phyloP scores from a whole-genome alignment of 2,797 vertebrate genomes.

The Pangasius djambal region DNA sequence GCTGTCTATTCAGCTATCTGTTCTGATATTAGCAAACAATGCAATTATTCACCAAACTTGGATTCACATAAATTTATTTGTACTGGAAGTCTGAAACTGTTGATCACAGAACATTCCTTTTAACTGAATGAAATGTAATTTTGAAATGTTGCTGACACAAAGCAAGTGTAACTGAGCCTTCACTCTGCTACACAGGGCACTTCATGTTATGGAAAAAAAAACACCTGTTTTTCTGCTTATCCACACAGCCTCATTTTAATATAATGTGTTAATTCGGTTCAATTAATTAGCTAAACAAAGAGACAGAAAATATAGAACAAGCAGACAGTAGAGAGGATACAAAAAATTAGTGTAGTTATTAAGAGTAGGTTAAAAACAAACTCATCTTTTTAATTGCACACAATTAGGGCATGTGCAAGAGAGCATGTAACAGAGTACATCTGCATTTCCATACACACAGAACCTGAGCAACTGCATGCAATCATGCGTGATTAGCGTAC shows the following conservation, averaged over 20 bases:
- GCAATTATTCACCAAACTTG: not conserved
- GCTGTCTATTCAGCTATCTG: not conserved
- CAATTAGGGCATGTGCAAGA: conserved; percentile 19
- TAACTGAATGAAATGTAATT: not conserved
- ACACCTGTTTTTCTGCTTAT: conserved; percentile 40
- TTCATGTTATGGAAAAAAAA: not conserved
- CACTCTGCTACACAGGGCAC: not conserved
- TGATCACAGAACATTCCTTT: not conserved
- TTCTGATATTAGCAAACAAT: not conserved
- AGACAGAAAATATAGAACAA: not conserved
- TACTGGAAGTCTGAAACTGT: not conserved
- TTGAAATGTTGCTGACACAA: not conserved
- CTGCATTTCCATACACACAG: conserved; percentile 3
- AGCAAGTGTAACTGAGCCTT: not conserved
- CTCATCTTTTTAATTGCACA: conserved; percentile 34
- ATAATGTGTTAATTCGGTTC: conserved; percentile 13
- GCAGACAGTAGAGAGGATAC: conserved; percentile 13
- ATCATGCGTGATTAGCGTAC: conserved; percentile 40
- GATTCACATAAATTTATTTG: not conserved
- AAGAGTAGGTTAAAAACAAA: conserved; percentile 9
- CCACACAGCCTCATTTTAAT: not conserved
- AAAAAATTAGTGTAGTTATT: not conserved
- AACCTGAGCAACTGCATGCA: conserved; percentile 37
- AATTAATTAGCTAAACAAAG: conserved; percentile 48
- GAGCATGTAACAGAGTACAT: conserved; percentile 22